Percentiles rank a stretch among this genome's conserved stretches.
Evolutionary conservation across 2,797 vertebrate species (phyloP).

Genomic region (Leptodactylus fallax): DNA sequence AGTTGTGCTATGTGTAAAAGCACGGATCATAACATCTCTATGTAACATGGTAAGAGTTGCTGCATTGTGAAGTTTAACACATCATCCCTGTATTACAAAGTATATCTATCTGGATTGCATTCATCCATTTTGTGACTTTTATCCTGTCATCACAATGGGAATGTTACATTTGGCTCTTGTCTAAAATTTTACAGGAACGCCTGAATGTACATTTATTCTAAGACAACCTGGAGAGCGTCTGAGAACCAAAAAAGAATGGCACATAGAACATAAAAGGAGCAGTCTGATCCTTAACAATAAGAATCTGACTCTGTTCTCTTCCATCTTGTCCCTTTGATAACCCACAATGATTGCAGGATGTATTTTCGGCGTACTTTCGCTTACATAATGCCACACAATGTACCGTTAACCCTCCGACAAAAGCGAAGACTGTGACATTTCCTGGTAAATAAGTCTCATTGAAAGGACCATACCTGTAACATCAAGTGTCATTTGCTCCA

Average conservation of each 20-base stretch:
- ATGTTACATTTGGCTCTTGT: not conserved
- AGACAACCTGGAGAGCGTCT: not conserved
- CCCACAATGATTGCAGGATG: not conserved
- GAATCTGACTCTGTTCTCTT: not conserved
- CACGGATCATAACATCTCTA: too few species aligned
- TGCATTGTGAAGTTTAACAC: too few species aligned
- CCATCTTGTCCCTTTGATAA: conserved; percentile 7
- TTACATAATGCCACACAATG: not conserved
- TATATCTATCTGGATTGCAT: too few species aligned
- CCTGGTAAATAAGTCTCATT: conserved; percentile 44
- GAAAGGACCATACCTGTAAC: not conserved
- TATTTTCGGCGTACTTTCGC: not conserved
- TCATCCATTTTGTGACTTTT: too few species aligned
- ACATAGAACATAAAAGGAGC: not conserved
- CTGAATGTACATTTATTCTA: not conserved
- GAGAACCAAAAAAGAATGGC: not conserved
- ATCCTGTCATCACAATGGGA: not conserved
- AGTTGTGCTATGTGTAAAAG: too few species aligned
- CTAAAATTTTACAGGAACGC: too few species aligned
- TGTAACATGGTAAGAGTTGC: too few species aligned
- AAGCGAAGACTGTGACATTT: not conserved
- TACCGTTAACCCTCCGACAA: not conserved
- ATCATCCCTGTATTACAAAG: too few species aligned
- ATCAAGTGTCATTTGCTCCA: conserved; percentile 34
- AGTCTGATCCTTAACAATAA: not conserved